Conservation (phyloP, 2,113 vertebrate genomes). For the Cariama cristata region DNA sequence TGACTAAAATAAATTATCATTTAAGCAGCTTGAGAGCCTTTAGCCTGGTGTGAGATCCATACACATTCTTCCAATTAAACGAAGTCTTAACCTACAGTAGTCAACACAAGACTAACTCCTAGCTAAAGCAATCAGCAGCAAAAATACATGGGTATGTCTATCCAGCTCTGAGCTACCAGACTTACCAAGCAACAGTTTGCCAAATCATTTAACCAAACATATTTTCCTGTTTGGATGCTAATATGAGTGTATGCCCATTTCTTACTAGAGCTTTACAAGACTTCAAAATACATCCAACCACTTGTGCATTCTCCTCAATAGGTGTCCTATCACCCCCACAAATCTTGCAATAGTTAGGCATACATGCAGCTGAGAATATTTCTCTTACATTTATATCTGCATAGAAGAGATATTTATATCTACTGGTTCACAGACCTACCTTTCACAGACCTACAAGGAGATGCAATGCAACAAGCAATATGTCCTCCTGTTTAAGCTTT, state of each 20-base stretch:
- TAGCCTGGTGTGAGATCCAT: not conserved
- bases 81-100: not conserved
- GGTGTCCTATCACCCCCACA: not conserved
- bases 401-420: not conserved
- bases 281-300: not conserved
- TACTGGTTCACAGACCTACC: not conserved
- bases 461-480: not conserved
- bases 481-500: not conserved
- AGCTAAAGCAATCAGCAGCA: not conserved
- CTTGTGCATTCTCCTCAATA: not conserved
- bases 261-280: not conserved
- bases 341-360: not conserved
- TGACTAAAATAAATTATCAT: not conserved
- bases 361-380: not conserved
- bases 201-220: not conserved
- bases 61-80: not conserved
- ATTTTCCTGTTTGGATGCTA: not conserved
- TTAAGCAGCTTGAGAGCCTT: not conserved
- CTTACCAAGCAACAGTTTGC: not conserved
- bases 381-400: not conserved
- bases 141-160: rapidly evolving
- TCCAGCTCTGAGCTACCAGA: not conserved
- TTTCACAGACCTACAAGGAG: not conserved
- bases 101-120: not conserved
- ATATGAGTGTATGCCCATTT: rapidly evolving